phyloP scores from a whole-genome alignment of 2,113 vertebrate species.

The Onychostoma macrolepis region DNA sequence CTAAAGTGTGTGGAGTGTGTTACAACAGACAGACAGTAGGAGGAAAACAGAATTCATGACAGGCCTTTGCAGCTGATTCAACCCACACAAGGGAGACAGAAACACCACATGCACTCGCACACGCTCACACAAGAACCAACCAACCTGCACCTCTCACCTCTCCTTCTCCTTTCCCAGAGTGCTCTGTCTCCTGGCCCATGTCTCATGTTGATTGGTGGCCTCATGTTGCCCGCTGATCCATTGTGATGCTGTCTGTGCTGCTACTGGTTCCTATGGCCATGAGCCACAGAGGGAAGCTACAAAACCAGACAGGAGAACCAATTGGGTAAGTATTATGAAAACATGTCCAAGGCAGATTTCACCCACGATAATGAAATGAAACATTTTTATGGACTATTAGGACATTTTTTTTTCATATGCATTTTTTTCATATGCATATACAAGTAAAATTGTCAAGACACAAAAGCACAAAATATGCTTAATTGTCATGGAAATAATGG shows the following conservation, averaged over 20 bases:
- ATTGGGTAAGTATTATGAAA: not conserved
- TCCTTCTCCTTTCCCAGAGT: conserved; percentile 26
- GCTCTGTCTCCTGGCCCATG: conserved; percentile 29
- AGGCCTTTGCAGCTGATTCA: conserved; percentile 49
- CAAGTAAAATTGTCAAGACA: not conserved
- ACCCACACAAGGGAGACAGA: conserved; percentile 37
- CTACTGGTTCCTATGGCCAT: conserved; percentile 36
- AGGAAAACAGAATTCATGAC: conserved; percentile 40
- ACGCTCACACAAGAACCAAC: not conserved
- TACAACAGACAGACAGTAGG: conserved; percentile 33
- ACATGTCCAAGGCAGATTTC: not conserved
- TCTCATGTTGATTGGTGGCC: conserved; percentile 46
- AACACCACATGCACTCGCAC: not conserved
- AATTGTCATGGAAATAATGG: not conserved
- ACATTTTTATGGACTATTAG: too few species aligned
- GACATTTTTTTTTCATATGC: too few species aligned
- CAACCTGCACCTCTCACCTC: conserved; percentile 17
- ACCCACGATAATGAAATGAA: not conserved
- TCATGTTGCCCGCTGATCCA: conserved; percentile 40
- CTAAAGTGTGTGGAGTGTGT: conserved; percentile 26
- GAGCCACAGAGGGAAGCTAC: conserved; percentile 15
- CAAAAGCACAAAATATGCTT: not conserved
- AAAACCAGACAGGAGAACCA: conserved; percentile 10
- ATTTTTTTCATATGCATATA: too few species aligned
- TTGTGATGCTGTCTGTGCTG: conserved; percentile 39